Evolutionary conservation across 2,113 vertebrate genomes (phyloP).

Genomic region (Zonotrichia leucophrys): DNA sequence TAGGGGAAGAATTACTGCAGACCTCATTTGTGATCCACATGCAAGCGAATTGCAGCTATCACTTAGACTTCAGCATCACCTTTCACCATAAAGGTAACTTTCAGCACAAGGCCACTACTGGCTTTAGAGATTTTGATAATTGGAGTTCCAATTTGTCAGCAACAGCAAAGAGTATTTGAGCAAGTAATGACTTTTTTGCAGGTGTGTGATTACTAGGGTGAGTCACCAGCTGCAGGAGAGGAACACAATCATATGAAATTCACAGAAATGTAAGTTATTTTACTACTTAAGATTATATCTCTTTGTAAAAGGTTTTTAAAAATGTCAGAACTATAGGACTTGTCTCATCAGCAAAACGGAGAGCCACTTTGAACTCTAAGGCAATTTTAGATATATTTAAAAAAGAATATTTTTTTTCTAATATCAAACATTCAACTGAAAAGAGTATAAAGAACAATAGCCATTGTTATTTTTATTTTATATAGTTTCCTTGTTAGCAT

Average conservation of each 20-base stretch:
- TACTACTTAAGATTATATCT: neutral
- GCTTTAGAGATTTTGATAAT: neutral
- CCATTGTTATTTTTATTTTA: neutral
- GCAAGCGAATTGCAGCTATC: accelerated
- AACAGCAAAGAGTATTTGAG: neutral
- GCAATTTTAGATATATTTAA: neutral
- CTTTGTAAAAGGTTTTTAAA: neutral
- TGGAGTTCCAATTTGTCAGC: neutral
- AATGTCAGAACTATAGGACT: neutral
- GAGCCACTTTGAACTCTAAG: neutral
- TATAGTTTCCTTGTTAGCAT: neutral
- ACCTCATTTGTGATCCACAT: neutral
- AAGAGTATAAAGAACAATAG: neutral
- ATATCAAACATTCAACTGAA: neutral
- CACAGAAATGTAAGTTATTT: neutral
- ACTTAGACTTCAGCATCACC: neutral
- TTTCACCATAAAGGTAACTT: neutral
- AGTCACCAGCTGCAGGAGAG: neutral
- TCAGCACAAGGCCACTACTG: neutral
- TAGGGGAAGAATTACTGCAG: neutral
- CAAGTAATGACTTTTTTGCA: neutral
- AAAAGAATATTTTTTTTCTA: neutral
- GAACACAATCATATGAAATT: neutral
- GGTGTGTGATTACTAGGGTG: neutral
- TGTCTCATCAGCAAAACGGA: neutral